Conservation (phyloP, 2,113 vertebrate genomes). For the Copsychus sechellarum region DNA sequence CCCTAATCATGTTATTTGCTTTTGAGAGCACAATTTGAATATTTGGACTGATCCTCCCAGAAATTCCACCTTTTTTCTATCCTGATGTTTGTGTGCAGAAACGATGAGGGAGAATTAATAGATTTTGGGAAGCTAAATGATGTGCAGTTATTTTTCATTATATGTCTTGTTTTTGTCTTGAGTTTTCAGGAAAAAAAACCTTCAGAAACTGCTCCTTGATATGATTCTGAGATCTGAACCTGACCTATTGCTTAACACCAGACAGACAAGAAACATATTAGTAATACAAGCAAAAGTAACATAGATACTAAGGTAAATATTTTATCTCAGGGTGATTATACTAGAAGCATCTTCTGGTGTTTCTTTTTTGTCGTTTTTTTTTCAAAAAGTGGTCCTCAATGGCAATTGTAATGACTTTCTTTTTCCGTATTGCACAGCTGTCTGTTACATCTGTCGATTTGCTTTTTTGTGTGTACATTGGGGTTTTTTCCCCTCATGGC, state of each 20-base stretch:
- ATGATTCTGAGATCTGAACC: background rate
- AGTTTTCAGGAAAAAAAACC: background rate
- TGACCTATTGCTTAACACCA: background rate
- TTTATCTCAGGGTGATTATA: background rate
- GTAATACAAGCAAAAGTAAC: background rate
- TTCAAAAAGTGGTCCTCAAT: background rate
- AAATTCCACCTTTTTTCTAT: background rate
- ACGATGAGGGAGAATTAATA: background rate
- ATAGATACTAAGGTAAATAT: background rate
- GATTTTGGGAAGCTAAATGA: background rate
- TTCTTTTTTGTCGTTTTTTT: background rate
- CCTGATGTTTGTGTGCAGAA: background rate
- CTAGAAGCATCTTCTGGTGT: background rate
- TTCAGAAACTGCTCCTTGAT: background rate
- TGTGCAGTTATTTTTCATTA: background rate
- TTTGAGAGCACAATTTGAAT: background rate
- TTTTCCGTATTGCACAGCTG: background rate
- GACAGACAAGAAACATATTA: background rate
- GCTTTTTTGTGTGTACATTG: accelerated
- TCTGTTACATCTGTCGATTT: background rate
- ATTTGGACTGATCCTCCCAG: background rate
- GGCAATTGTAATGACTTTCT: background rate
- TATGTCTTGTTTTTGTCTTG: background rate
- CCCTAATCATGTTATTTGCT: background rate
- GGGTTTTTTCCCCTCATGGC: accelerated